A percentile compares a stretch with the other conserved stretches of the same genome.
Conservation (phyloP, 2,888 invertebrate genomes). For the Noctua janthina region DNA sequence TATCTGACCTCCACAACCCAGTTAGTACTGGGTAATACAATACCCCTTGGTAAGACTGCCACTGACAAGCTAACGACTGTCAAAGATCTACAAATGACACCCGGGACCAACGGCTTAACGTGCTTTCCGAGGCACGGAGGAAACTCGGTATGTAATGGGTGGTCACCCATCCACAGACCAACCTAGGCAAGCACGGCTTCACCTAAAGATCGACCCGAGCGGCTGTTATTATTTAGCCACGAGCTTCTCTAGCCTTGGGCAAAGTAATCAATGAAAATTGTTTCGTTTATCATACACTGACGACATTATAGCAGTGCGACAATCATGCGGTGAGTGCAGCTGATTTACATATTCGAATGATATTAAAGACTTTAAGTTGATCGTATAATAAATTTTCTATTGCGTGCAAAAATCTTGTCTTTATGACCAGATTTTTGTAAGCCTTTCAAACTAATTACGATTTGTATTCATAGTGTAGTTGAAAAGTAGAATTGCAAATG, state of each 20-base stretch:
- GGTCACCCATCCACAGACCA: no score
- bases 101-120: no score
- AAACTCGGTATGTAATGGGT: no score
- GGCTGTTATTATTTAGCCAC: no score
- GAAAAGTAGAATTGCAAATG: slow-evolving; percentile 40
- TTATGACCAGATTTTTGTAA: slow-evolving; percentile 16
- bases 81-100: no score
- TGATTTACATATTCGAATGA: background rate
- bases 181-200: no score
- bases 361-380: background rate
- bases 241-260: background rate
- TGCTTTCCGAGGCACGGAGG: no score
- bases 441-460: slow-evolving; percentile 28
- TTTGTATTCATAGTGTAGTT: slow-evolving; percentile 16
- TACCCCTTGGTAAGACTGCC: no score
- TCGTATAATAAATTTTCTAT: slow-evolving; percentile 28
- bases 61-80: no score
- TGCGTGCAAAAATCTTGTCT: slow-evolving; percentile 28
- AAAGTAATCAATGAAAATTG: background rate
- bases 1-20: no score
- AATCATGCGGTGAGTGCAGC: background rate
- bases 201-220: no score
- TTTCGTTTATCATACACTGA: background rate
- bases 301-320: background rate
- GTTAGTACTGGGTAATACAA: no score